Percentiles rank a stretch among this genome's conserved stretches.
Conservation (phyloP, 2,888 invertebrate genomes). For the Punctoribates punctum region DNA sequence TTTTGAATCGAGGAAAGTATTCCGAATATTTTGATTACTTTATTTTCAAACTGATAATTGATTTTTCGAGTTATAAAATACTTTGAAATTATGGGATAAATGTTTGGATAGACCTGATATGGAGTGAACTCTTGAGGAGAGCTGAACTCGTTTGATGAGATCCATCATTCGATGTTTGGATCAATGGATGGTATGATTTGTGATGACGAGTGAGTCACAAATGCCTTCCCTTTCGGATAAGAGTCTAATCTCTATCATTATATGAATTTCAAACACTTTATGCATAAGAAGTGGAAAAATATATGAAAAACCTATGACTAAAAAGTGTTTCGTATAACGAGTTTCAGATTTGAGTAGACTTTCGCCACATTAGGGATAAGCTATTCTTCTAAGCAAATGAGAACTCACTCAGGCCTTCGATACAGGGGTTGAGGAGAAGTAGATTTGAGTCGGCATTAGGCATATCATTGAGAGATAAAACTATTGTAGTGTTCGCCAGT, state of each 20-base stretch:
- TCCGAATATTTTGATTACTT: too few relatives aligned
- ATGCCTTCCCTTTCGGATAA: slow-evolving; percentile 7
- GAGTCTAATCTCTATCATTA: slow-evolving; percentile 19
- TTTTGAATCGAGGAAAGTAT: too few relatives aligned
- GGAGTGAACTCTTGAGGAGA: not conserved
- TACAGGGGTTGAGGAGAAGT: too few relatives aligned
- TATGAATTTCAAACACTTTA: slow-evolving; percentile 13
- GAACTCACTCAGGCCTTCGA: not conserved
- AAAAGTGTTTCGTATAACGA: slow-evolving; percentile 26
- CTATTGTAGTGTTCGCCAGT: not conserved
- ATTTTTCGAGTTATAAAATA: too few relatives aligned
- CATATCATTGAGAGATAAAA: slow-evolving; percentile 28
- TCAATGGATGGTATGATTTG: slow-evolving; percentile 13
- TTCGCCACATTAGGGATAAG: slow-evolving; percentile 26
- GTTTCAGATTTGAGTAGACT: slow-evolving; percentile 31
- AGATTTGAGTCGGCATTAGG: slow-evolving; percentile 32
- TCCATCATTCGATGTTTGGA: not conserved
- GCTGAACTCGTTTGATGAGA: not conserved
- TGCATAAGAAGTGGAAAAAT: not conserved
- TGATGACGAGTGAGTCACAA: slow-evolving; percentile 17
- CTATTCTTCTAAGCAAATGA: slow-evolving; percentile 38
- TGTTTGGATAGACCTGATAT: too few relatives aligned
- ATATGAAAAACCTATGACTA: not conserved
- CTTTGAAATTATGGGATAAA: too few relatives aligned
- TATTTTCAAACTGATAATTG: too few relatives aligned